These are phyloP conservation scores for Oligia fasciuncula DNA, from an alignment of 2,888 invertebrate species.

Conservation along the genomic window DNA sequence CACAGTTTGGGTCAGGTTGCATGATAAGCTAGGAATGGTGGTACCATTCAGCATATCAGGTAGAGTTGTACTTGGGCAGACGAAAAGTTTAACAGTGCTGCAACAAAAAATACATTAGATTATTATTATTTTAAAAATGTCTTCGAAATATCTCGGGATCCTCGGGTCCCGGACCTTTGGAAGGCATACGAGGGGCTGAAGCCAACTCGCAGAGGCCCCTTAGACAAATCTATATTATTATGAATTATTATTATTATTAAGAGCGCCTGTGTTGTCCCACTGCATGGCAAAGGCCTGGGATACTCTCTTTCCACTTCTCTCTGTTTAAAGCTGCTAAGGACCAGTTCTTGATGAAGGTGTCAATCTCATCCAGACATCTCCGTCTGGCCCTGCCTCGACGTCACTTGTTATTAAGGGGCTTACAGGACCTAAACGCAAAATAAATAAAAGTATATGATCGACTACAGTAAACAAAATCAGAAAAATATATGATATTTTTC, in stretches of 20 bases:
- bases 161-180: neutral
- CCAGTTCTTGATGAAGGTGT: neutral
- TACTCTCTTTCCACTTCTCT: no score
- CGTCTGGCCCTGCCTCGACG: neutral
- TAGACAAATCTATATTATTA: neutral
- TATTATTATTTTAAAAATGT: neutral
- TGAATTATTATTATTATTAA: neutral
- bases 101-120: slow-evolving; percentile 1
- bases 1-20: neutral
- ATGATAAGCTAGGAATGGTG: neutral
- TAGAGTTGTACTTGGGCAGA: slow-evolving; percentile 73
- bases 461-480: no score
- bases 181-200: neutral
- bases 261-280: neutral
- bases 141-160: neutral
- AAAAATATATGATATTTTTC: no score
- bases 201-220: neutral
- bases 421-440: no score
- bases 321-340: no score
- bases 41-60: neutral
- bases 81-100: slow-evolving; percentile 83
- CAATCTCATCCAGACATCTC: neutral
- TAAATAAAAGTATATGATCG: no score
- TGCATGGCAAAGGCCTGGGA: no score
- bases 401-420: neutral